Percentiles rank a stretch among this genome's conserved stretches.
These are phyloP conservation scores for Brachypteracias leptosomus DNA, from an alignment of 2,113 vertebrate genomes.

Conservation along the genomic window DNA sequence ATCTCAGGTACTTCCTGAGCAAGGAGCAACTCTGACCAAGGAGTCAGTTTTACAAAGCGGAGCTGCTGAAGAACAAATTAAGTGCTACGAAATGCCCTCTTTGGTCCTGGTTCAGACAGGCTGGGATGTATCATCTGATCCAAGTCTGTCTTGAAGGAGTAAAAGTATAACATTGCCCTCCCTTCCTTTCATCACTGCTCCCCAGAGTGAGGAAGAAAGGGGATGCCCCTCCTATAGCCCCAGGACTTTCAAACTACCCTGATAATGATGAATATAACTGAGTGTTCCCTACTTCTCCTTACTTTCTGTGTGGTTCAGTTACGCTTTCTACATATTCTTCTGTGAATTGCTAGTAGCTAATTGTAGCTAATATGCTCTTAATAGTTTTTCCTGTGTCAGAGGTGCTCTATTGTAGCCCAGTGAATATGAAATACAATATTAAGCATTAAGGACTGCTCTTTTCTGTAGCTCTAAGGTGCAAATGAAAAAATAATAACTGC, in stretches of 20 bases:
- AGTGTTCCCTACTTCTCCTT: background rate
- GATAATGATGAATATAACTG: background rate
- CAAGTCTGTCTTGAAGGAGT: background rate
- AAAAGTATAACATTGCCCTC: background rate
- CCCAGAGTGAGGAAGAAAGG: background rate
- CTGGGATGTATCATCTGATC: background rate
- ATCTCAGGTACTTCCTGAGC: background rate
- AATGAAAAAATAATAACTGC: background rate
- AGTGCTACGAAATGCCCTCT: background rate
- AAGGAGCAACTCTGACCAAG: background rate
- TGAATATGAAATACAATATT: background rate
- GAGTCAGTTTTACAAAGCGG: background rate
- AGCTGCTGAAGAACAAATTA: background rate
- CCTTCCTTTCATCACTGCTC: background rate
- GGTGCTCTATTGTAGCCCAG: background rate
- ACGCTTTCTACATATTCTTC: slow-evolving; percentile 2
- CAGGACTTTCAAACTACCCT: background rate
- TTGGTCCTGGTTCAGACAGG: background rate
- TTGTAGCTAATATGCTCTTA: background rate
- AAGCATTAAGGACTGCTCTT: background rate
- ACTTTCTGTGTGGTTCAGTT: background rate
- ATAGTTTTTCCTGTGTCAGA: slow-evolving; percentile 1
- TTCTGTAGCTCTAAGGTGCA: background rate
- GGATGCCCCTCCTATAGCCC: background rate
- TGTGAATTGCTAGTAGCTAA: slow-evolving; percentile 28